Percentiles rank a stretch among this genome's conserved stretches.
These are phyloP conservation scores for Steatornis caripensis DNA, from an alignment of 2,113 vertebrate genomes.

Conservation along the genomic window DNA sequence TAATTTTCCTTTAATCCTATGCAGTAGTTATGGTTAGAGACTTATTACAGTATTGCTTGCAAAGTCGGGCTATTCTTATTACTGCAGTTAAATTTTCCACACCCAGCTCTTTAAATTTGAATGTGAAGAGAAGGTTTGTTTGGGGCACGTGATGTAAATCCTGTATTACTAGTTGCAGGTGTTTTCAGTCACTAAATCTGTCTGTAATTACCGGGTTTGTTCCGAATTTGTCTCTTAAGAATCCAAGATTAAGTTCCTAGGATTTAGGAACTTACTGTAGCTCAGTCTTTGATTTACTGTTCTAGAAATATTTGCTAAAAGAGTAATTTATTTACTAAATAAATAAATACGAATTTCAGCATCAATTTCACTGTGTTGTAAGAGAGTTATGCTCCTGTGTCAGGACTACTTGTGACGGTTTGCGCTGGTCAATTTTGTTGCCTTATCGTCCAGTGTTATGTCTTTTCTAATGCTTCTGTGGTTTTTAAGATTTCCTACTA, in stretches of 20 bases:
- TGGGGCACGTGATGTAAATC: background rate
- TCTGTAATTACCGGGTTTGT: background rate
- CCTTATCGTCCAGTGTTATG: background rate
- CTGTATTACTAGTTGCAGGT: background rate
- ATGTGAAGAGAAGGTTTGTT: background rate
- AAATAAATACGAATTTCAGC: background rate
- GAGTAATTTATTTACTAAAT: background rate
- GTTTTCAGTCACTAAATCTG: background rate
- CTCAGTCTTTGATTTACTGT: background rate
- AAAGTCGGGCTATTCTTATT: background rate
- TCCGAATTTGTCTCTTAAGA: background rate
- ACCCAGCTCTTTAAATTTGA: background rate
- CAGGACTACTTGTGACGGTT: background rate
- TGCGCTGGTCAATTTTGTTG: background rate
- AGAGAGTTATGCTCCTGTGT: background rate
- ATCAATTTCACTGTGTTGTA: background rate
- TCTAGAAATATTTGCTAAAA: background rate
- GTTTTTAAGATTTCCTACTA: background rate
- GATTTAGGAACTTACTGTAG: background rate
- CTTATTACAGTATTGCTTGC: background rate
- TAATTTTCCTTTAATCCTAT: background rate
- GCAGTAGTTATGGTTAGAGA: background rate
- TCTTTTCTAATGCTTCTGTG: background rate
- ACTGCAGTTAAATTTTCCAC: background rate
- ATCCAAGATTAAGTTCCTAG: background rate